Conservation (phyloP, 1,140 invertebrate species). For the Tribolium madens region DNA sequence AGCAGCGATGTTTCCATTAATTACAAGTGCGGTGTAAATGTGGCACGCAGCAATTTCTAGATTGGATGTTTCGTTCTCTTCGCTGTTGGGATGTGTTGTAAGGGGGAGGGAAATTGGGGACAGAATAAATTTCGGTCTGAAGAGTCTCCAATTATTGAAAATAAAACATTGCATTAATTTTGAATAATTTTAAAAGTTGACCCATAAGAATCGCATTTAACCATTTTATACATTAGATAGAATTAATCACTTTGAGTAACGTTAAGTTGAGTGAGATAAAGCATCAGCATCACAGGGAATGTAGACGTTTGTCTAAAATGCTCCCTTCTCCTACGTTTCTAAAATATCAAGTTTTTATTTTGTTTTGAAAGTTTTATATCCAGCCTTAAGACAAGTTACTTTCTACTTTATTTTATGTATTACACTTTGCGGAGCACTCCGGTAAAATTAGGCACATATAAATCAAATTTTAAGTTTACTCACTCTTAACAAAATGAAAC, state of each 20-base stretch:
- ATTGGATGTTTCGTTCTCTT: constrained; percentile 37
- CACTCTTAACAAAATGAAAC: constrained; percentile 34
- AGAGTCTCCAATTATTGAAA: not conserved
- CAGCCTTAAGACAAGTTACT: constrained; percentile 22
- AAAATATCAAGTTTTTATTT: constrained; percentile 27
- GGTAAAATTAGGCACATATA: constrained; percentile 34
- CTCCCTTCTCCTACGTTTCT: not conserved
- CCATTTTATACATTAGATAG: not conserved
- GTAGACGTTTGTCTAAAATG: not conserved
- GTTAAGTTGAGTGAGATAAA: not conserved
- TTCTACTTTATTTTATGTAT: constrained; percentile 31
- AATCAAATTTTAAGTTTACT: constrained; percentile 41
- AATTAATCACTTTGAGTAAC: not conserved
- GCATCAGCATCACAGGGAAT: not conserved
- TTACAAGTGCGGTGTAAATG: constrained; percentile 37
- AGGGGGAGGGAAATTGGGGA: not conserved
- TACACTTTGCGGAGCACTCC: constrained; percentile 32
- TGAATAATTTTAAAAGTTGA: too few relatives aligned
- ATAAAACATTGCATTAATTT: too few relatives aligned
- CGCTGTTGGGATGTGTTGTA: not conserved
- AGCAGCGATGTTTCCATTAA: constrained; percentile 27
- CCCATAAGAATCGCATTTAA: too few relatives aligned
- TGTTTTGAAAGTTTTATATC: constrained; percentile 40
- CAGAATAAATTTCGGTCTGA: not conserved
- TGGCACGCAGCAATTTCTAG: constrained; percentile 38